Evolutionary conservation across 2,888 invertebrate species (phyloP), one percentile per base, ranked within the genome.

Genomic region (Xestobium rufovillosum): DNA sequence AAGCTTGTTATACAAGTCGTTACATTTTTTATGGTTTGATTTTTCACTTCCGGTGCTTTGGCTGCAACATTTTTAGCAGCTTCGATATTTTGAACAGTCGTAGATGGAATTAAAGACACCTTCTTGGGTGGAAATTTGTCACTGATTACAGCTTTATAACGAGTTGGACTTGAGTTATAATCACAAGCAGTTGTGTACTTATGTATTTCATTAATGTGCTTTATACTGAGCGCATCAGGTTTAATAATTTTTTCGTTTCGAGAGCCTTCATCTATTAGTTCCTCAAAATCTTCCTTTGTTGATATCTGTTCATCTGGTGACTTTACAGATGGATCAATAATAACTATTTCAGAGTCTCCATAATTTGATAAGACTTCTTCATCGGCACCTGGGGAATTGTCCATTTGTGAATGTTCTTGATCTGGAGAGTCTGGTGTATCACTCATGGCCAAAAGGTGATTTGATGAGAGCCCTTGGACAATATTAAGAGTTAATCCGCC

Each of bases 281-380:
- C 75, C 50, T 78, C 78, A 49, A 78, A 78, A 54, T 79, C 78
- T 59, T 78, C 78, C 46, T 76, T 75, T 0, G 78, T 77, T 0
- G 75, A 72, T 40, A 78, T 73, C 44, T 74, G 72, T 49, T 77
- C 76, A 48, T 78, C 77, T 0, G 77, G 76, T 1, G 77, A 75
- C 48, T 75, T 76, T 0, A 69, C 67, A 11, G 66, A 68, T 1
- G 75, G 70, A 53, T 78, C 76, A 1, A 78, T 72, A 3, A 78
- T 71, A 0, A 80, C 75, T 16, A 78, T 73, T 46, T 78, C 78
- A 4, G 76, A 72, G 38, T 75, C 76, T 16, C 67, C 69, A 9
- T 63, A 59, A 4, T 63, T 61, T 8, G 62, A 59, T 44, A 68
- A 55, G 2, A 66, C 55, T 32, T 69, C 68, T 35, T 67, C 67